Evolutionary conservation across 2,888 invertebrate genomes (phyloP), one percentile per base, ranked within the genome.

Genomic region (Chloromyia formosa): DNA sequence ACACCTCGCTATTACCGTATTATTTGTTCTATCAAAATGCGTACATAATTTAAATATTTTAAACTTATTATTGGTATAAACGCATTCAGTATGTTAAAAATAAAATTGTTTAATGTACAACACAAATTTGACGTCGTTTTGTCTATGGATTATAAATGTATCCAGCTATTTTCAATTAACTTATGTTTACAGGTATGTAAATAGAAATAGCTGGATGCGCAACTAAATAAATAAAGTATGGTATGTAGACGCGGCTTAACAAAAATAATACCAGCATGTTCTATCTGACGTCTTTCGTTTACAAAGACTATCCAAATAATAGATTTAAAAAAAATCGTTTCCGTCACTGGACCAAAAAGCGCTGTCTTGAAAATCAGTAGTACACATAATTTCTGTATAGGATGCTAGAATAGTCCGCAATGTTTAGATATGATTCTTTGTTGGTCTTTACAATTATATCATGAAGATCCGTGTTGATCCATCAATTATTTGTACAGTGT

Each of bases 381-480:
- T 35, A 35, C 27, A 35, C 7, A 2, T 2, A 35, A 35, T 35
- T 35, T 35, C 7, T 35, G 27, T 35, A 49, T 49, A 49, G 12
- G 45, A 14, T 49, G 27, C 7, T 35, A 35, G 45, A 66, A 66
- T 22, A 22, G 20, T 35, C 20, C 20, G 45, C 66, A 66, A 14
- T 49, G 45, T 45, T 66, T 20, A 66, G 49, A 45, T 69, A 14
- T 58, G 56, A 14, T 20, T 71, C 23, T 71, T 71, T 71, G 56
- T 71, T 71, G 49, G 12, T 49, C 56, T 71, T 71, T 40, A 58
- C 56, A 71, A 71, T 71, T 71, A 35, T 35, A 35, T 35, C 27
- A 45, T 10, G 71, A 71, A 71, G 71, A 71, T 71, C 71, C 71
- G 71, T 71, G 71, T 71, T 71, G 71, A 71, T 71, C 58, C 42